Percentiles rank a stretch among this genome's conserved stretches.
phyloP scores from a whole-genome alignment of 2,888 invertebrate species.

The Monochamus alternatus region DNA sequence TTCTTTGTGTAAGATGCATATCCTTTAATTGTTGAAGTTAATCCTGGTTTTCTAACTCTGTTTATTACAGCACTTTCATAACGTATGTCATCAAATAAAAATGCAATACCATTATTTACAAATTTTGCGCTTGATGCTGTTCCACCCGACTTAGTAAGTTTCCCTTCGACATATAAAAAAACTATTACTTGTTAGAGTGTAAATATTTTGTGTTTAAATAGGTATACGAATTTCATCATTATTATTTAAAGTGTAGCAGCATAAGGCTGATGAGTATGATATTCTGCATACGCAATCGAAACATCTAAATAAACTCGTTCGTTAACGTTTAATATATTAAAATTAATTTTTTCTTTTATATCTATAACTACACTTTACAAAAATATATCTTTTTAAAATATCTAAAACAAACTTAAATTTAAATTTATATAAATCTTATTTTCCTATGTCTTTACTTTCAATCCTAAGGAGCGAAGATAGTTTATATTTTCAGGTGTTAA shows the following conservation, averaged over 20 bases:
- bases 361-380: too few relatives aligned
- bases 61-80: slow-evolving; percentile 3
- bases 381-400: too few relatives aligned
- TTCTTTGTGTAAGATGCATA: background rate
- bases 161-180: slow-evolving; percentile 1
- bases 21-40: slow-evolving; percentile 13
- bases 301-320: background rate
- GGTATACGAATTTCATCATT: slow-evolving; percentile 1
- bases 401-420: too few relatives aligned
- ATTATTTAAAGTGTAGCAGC: background rate
- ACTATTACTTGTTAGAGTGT: background rate
- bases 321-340: background rate
- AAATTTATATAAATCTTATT: too few relatives aligned
- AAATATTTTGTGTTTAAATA: background rate
- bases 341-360: background rate
- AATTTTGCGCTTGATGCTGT: background rate
- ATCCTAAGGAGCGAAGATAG: too few relatives aligned
- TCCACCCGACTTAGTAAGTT: background rate
- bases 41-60: slow-evolving; percentile 3
- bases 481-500: too few relatives aligned
- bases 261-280: background rate
- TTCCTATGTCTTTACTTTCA: too few relatives aligned
- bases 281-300: background rate
- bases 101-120: background rate
- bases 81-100: slow-evolving; percentile 13